Evolutionary conservation across 1,140 invertebrate genomes (phyloP).

Genomic region (Euura saliciscinereae): DNA sequence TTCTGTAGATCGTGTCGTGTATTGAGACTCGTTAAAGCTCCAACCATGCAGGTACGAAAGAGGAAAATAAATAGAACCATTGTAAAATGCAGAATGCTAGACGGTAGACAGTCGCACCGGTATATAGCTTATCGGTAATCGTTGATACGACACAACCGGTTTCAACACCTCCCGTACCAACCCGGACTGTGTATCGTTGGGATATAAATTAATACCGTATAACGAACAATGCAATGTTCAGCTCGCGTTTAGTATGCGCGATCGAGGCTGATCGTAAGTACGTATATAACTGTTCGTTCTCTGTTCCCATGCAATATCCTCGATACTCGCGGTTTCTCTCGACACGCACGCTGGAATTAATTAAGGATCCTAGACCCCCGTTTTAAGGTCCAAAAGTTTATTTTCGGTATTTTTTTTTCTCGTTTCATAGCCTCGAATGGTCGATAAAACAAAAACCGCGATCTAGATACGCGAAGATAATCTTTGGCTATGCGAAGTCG

Average conservation of each 20-base stretch:
- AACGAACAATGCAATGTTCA: not conserved
- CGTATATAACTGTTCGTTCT: too few species aligned
- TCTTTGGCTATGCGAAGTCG: not conserved
- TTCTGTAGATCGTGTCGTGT: not conserved
- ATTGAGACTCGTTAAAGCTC: not conserved
- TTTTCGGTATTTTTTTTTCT: too few species aligned
- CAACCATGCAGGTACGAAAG: not conserved
- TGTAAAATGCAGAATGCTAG: not conserved
- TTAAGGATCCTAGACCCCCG: too few species aligned
- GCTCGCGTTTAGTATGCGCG: not conserved
- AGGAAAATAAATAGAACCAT: too few species aligned
- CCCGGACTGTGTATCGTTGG: not conserved
- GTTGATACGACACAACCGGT: not conserved
- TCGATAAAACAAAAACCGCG: not conserved
- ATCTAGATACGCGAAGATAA: not conserved
- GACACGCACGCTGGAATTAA: too few species aligned
- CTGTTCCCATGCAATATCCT: too few species aligned
- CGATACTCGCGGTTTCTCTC: too few species aligned
- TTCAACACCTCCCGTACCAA: not conserved
- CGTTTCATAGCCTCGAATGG: too few species aligned
- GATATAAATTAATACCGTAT: not conserved
- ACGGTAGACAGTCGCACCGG: not conserved
- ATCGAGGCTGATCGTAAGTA: not conserved
- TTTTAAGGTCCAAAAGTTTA: too few species aligned
- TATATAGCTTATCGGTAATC: not conserved